Percentiles rank a stretch among this genome's conserved stretches.
Evolutionary conservation across 2,113 vertebrate genomes (phyloP).

Genomic region (Chloropsis cyanopogon): DNA sequence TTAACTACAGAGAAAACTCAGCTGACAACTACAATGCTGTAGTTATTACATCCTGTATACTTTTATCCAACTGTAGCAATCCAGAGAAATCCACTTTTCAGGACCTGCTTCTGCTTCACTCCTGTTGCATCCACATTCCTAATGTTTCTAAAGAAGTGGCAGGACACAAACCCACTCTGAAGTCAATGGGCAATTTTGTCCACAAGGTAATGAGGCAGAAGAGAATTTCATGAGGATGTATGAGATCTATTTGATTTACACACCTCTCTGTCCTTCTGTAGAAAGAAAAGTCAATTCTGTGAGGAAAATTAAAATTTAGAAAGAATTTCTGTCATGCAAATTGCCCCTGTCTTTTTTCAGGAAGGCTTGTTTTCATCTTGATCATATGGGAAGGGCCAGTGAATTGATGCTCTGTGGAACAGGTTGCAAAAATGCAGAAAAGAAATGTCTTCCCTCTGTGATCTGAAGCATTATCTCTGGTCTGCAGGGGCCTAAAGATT

Average conservation of each 20-base stretch:
- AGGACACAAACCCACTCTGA: background rate
- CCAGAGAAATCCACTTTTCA: background rate
- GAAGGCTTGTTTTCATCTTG: background rate
- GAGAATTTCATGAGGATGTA: background rate
- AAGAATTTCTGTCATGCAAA: background rate
- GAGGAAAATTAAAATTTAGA: background rate
- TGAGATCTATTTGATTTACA: background rate
- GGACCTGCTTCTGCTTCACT: background rate
- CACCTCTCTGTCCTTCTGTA: background rate
- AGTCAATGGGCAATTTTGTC: background rate
- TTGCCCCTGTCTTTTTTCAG: background rate
- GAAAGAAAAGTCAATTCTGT: background rate
- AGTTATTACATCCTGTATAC: rapidly evolving
- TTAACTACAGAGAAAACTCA: background rate
- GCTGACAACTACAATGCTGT: background rate
- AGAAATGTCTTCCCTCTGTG: background rate
- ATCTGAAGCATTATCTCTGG: background rate
- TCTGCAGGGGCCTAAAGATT: background rate
- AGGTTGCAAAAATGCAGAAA: background rate
- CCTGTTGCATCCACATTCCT: background rate
- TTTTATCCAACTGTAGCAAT: background rate
- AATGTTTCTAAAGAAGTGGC: background rate
- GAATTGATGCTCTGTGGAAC: background rate
- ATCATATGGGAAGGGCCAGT: background rate
- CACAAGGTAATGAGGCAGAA: rapidly evolving